phyloP scores from a whole-genome alignment of 2,888 invertebrate genomes.

The Miltochrista miniata region DNA sequence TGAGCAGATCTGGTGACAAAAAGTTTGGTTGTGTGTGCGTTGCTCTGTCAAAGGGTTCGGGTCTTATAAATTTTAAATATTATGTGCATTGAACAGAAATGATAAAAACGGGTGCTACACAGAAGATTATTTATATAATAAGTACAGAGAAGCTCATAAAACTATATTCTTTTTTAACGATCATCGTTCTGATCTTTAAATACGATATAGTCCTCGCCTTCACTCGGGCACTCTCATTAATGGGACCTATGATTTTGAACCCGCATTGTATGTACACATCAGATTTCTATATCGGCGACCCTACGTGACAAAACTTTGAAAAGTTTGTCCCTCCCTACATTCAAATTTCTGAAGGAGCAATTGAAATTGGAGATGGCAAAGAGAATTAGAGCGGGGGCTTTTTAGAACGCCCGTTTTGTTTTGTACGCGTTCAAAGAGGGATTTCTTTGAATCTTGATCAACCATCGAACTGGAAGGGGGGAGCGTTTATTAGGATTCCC shows the following conservation, averaged over 20 bases:
- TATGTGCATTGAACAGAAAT: constrained; percentile 58
- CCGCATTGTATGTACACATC: constrained; percentile 77
- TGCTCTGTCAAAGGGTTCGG: constrained; percentile 72
- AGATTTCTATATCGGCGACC: constrained; percentile 73
- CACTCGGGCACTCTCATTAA: constrained; percentile 75
- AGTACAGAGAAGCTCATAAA: constrained; percentile 78
- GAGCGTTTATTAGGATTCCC: constrained; percentile 81
- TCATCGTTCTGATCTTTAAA: constrained; percentile 79
- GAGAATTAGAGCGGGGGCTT: constrained; percentile 82
- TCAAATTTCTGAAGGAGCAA: constrained; percentile 84
- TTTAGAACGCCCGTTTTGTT: constrained; percentile 80
- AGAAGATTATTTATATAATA: constrained; percentile 72
- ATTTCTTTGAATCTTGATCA: constrained; percentile 82
- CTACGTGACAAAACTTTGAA: constrained; percentile 83
- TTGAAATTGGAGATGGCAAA: constrained; percentile 84
- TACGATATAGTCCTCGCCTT: constrained; percentile 73
- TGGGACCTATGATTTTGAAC: constrained; percentile 78
- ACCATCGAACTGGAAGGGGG: constrained; percentile 80
- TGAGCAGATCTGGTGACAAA: constrained; percentile 61
- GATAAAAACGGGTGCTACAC: constrained; percentile 66
- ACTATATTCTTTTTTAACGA: constrained; percentile 71
- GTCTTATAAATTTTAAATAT: constrained; percentile 57
- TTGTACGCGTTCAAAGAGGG: constrained; percentile 75
- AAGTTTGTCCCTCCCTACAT: constrained; percentile 82
- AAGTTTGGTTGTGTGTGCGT: constrained; percentile 62